Evolutionary conservation across 2,797 vertebrate species (phyloP), one percentile per base, ranked within the genome.

Genomic region (Ambastaia sidthimunki): DNA sequence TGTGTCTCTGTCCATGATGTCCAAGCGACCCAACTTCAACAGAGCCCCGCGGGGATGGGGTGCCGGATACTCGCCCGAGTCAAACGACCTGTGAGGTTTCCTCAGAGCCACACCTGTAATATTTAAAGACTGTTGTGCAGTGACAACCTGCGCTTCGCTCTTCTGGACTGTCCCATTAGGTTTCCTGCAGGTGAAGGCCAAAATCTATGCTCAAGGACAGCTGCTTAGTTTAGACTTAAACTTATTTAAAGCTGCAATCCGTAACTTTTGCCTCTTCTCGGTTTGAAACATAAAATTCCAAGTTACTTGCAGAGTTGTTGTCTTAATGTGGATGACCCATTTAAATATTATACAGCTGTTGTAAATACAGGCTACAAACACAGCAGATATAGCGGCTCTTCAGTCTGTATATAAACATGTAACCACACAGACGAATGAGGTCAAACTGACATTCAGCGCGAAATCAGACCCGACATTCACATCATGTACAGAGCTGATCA

Each of bases 11-110:
- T 90, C 94, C 4, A 91, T 92, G 70, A 91, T 97, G 81, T 89
- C 89, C 66, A 92, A 80, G 67, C 91, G 96, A 74, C 96, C 92
- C 83, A 95, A 92, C 89, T 99, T 99, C 91, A 99, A 99, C 94
- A 93, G 95, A 85, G 93, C 93, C 28, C 94, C 97, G 0, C 94
- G 84, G 7, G 97, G 97, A 73, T 99, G 98, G 98, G 88, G 86
- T 31, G 82, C 78, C 18, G 83, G 89, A 77, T 90, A 91, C 75
- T 87, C 90, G 69, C 96, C 96, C 0, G 97, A 98, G 86, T 96
- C 97, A 0, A 95, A 93, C 0, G 96, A 99, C 84, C 93, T 98
- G 91, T 87, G 60, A 86, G 19, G 15, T 13, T 7, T 6, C 12
- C 19, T 3, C 55, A 59, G 37, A 41, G 7, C 37, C 7, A 9